Percentiles rank a stretch among this genome's conserved stretches.
These are phyloP conservation scores for Cosmopolites sordidus DNA, from an alignment of 2,888 invertebrate species.

Conservation along the genomic window DNA sequence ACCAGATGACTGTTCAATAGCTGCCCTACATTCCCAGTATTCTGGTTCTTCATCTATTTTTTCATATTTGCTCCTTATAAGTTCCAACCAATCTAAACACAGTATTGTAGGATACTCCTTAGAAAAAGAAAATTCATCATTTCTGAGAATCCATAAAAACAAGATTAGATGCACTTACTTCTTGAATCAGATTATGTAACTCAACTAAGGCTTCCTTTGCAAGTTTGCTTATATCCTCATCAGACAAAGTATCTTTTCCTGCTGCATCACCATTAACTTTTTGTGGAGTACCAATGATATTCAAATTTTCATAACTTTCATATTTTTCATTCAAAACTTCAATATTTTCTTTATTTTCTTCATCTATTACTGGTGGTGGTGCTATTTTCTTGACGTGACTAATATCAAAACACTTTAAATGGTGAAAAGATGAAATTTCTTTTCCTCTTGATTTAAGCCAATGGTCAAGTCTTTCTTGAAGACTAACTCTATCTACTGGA, in stretches of 20 bases:
- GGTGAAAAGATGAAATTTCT: slow-evolving; percentile 31
- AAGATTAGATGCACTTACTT: slow-evolving; percentile 45
- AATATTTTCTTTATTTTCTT: slow-evolving; percentile 55
- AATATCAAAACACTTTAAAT: slow-evolving; percentile 30
- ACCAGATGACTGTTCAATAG: slow-evolving; percentile 54
- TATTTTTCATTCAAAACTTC: slow-evolving; percentile 46
- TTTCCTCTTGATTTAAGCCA: slow-evolving; percentile 53
- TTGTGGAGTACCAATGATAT: background rate
- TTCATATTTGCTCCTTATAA: slow-evolving; percentile 50
- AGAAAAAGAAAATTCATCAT: slow-evolving; percentile 8
- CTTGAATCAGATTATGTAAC: slow-evolving; percentile 51
- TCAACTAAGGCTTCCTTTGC: slow-evolving; percentile 53
- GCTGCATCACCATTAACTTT: slow-evolving; percentile 37
- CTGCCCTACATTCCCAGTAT: slow-evolving; percentile 61
- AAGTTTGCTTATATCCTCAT: slow-evolving; percentile 39
- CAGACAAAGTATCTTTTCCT: slow-evolving; percentile 55
- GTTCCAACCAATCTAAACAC: slow-evolving; percentile 55
- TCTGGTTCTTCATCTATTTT: slow-evolving; percentile 48
- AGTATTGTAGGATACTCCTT: slow-evolving; percentile 56
- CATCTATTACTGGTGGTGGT: slow-evolving; percentile 34
- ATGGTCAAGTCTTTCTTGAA: slow-evolving; percentile 44
- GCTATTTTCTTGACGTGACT: slow-evolving; percentile 9
- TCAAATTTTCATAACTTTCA: slow-evolving; percentile 36
- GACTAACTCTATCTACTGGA: slow-evolving; percentile 1
- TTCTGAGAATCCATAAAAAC: too few relatives aligned